phyloP scores from a whole-genome alignment of 1,140 invertebrate species.

The Eriocheir sinensis region DNA sequence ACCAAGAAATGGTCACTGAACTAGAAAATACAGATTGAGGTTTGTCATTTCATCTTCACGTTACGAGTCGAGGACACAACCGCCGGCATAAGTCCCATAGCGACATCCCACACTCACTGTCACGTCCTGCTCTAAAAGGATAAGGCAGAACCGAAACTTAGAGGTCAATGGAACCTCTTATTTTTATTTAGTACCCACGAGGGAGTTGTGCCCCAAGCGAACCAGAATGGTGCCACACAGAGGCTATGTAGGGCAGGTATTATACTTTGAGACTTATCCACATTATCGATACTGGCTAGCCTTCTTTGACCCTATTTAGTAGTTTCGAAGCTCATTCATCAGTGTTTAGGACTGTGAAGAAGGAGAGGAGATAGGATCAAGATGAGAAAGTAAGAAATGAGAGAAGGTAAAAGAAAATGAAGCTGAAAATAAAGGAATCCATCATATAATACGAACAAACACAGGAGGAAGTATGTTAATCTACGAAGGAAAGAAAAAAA shows the following conservation, averaged over 20 bases:
- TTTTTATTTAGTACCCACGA: background rate
- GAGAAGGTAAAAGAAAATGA: no score
- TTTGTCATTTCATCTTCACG: no score
- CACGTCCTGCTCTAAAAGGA: background rate
- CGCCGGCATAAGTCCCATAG: no score
- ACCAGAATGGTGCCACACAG: background rate
- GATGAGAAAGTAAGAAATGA: no score
- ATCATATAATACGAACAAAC: no score
- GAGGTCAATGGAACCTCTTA: background rate
- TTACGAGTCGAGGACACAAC: no score
- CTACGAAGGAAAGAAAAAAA: background rate
- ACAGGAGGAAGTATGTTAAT: no score
- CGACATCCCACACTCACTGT: no score
- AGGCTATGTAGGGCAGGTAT: background rate
- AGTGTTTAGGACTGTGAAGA: background rate
- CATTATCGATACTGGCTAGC: background rate
- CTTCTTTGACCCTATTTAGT: slow-evolving; percentile 2
- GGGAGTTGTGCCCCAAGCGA: background rate
- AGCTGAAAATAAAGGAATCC: no score
- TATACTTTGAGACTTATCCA: background rate
- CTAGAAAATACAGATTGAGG: no score
- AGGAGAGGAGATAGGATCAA: background rate
- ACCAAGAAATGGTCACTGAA: background rate
- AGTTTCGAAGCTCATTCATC: slow-evolving; percentile 15
- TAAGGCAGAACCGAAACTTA: background rate